phyloP scores from a whole-genome alignment of 2,113 vertebrate species.

The Paedocypris sp. region DNA sequence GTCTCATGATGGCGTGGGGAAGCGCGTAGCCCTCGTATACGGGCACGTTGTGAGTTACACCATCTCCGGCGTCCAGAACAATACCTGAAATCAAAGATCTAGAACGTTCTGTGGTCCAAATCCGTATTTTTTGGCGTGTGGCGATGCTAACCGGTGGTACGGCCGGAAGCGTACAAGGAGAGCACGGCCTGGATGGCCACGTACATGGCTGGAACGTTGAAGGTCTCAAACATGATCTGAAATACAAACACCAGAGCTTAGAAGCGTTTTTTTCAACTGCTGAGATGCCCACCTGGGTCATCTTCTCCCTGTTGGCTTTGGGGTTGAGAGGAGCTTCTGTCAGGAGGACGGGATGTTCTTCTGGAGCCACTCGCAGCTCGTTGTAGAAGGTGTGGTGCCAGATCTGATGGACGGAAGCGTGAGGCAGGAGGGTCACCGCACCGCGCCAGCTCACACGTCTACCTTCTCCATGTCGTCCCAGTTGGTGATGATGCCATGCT shows the following conservation, averaged over 20 bases:
- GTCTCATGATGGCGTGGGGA: conserved; percentile 41
- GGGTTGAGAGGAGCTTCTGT: conserved; percentile 91
- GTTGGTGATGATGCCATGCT: conserved; percentile 93
- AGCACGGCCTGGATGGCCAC: conserved; percentile 87
- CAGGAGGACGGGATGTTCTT: conserved; percentile 83
- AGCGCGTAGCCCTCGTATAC: conserved; percentile 41
- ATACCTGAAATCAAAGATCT: conserved; percentile 24
- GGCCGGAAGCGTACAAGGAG: conserved; percentile 79
- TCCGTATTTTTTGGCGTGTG: neutral
- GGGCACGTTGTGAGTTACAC: conserved; percentile 35
- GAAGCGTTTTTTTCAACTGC: neutral
- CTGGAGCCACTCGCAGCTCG: conserved; percentile 82
- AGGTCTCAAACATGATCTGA: conserved; percentile 89
- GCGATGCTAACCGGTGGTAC: conserved; percentile 76
- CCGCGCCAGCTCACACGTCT: no score
- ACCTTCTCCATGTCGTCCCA: conserved; percentile 97
- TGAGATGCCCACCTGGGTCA: conserved; percentile 72
- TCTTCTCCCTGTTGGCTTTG: conserved; percentile 94
- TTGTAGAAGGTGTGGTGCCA: conserved; percentile 98
- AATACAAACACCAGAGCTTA: neutral
- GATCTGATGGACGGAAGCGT: no score
- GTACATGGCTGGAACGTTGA: conserved; percentile 86
- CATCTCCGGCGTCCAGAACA: conserved; percentile 38
- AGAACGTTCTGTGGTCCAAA: no score
- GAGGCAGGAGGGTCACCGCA: no score